Base-by-base conservation (phyloP, 2,797 vertebrate species). In the Macrochelys suwanniensis region DNA sequence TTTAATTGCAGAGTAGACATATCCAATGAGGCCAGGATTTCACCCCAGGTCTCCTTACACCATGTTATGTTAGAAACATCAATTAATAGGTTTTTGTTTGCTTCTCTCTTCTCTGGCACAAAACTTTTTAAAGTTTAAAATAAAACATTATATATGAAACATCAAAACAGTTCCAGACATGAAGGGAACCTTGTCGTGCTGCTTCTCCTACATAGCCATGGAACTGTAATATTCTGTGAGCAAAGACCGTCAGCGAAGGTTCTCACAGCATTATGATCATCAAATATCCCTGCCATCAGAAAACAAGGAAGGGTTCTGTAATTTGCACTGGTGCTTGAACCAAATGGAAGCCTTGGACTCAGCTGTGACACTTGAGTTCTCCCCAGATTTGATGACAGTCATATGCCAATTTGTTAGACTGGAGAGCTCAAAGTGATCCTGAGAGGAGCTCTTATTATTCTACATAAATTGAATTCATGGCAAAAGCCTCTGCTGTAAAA, bases 401-500 rank as follows among this genome's bases (percentile, higher is more conserved):
- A 3, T 25, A 50, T 54, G 90, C 89, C 92, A 94, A 85, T 97
- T 79, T 83, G 88, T 91, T 89, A 93, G 93, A 33, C 85, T 80
- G 87, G 80, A 95, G 89, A 82, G 90, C 94, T 81, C 33, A 6
- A 82, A 88, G 74, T 10, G 1, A 80, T 89, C 86, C 89, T 79
- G 76, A 88, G 82, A 96, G 85, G 90, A 94, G 87, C 28, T 80
- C 76, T 88, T 85, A 89, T 88, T 94, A 89, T 88, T 94, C 95
- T 84, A 89, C 78, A 92, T 47, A 94, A 94, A 95, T 92, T 7
- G 57, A 95, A 92, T 4, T 96, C 95, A 92, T 94, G 93, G 94
- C 95, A 95, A 89, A 92, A 97, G 77, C 68, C 89, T 96, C 93
- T 45, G 74, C 87, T 87, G 86, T 92, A 95, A 95, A 96, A 97